These are phyloP conservation scores for Borostomias antarcticus DNA, from an alignment of 2,797 vertebrate genomes.

Conservation along the genomic window DNA sequence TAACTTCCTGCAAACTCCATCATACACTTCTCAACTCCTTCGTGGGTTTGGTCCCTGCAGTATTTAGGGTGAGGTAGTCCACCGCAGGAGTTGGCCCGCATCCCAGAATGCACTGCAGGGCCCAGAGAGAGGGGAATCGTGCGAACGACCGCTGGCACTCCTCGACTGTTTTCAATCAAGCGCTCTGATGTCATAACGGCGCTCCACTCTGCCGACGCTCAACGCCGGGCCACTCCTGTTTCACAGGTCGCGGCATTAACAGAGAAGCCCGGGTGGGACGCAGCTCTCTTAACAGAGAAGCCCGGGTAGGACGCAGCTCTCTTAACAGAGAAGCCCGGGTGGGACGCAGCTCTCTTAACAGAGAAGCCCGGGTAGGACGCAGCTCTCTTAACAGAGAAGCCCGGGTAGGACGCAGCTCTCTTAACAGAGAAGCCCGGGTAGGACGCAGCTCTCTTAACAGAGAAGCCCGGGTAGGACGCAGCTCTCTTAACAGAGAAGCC, in stretches of 20 bases:
- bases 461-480: too few relatives aligned
- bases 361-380: too few relatives aligned
- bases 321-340: too few relatives aligned
- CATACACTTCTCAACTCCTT: slow-evolving; percentile 36
- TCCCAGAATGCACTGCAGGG: slow-evolving; percentile 56
- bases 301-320: too few relatives aligned
- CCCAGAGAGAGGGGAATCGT: slow-evolving; percentile 16
- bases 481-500: too few relatives aligned
- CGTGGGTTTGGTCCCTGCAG: slow-evolving; percentile 22
- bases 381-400: too few relatives aligned
- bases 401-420: too few relatives aligned
- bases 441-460: too few relatives aligned
- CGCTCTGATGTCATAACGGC: slow-evolving; percentile 44
- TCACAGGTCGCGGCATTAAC: slow-evolving; percentile 34
- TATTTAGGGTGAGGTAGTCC: slow-evolving; percentile 45
- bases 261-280: slow-evolving; percentile 31
- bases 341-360: too few relatives aligned
- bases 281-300: too few relatives aligned
- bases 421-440: too few relatives aligned
- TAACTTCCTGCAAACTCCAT: slow-evolving; percentile 2
- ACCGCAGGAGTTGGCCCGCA: slow-evolving; percentile 56
- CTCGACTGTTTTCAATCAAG: slow-evolving; percentile 56
- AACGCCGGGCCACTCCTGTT: too few relatives aligned
- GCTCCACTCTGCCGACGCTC: slow-evolving; percentile 9
- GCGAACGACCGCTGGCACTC: slow-evolving; percentile 9